phyloP scores from a whole-genome alignment of 2,113 vertebrate genomes.

The Abramis brama region DNA sequence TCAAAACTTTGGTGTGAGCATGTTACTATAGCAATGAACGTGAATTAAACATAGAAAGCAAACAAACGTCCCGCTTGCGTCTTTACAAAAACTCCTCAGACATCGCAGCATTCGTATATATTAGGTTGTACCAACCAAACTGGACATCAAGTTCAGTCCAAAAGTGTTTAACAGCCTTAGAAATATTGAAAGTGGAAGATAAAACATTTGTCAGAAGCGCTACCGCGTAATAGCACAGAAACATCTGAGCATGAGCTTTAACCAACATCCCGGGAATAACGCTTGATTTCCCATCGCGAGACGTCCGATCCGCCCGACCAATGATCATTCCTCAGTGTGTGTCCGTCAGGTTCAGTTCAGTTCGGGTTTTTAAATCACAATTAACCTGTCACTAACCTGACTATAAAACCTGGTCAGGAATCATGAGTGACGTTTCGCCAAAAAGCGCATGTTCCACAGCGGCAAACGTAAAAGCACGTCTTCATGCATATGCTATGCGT shows the following conservation, averaged over 20 bases:
- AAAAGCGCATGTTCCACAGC: too few species aligned
- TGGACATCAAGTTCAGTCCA: not conserved
- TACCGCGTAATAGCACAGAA: slow-evolving; percentile 23
- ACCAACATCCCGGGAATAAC: not conserved
- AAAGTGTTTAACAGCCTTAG: slow-evolving; percentile 34
- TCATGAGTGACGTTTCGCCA: not conserved
- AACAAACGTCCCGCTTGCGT: not conserved
- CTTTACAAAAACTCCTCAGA: slow-evolving; percentile 17
- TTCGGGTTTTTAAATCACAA: not conserved
- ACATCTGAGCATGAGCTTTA: not conserved
- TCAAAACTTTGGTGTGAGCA: slow-evolving; percentile 53
- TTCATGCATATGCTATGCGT: not conserved
- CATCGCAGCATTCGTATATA: not conserved
- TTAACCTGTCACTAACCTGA: not conserved
- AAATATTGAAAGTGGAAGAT: slow-evolving; percentile 49
- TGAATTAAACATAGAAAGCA: slow-evolving; percentile 21
- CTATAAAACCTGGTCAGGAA: not conserved
- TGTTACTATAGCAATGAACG: slow-evolving; percentile 23
- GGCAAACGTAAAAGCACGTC: too few species aligned
- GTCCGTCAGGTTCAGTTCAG: not conserved
- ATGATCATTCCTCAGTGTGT: not conserved
- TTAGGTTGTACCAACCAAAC: slow-evolving; percentile 2
- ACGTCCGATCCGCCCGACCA: too few species aligned
- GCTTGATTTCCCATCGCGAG: too few species aligned
- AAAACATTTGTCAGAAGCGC: not conserved